phyloP scores from a whole-genome alignment of 2,888 invertebrate species.

The Lepeophtheirus nordmannii region DNA sequence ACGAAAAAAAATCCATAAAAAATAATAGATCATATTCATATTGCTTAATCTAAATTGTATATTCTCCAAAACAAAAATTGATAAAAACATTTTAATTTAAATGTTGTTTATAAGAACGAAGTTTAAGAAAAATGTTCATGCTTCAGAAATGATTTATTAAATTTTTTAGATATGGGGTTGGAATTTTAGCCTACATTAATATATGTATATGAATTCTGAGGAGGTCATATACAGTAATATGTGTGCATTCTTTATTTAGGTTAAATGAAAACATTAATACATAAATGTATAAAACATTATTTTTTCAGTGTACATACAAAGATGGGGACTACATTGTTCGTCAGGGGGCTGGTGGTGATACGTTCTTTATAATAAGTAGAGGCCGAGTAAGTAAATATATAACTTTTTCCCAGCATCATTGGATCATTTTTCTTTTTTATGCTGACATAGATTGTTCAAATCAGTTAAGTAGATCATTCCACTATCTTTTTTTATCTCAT shows the following conservation, averaged over 20 bases:
- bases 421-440: neutral
- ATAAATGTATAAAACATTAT: neutral
- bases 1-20: too few relatives aligned
- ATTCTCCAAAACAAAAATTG: too few relatives aligned
- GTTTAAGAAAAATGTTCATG: slow-evolving; percentile 6
- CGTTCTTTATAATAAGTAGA: slow-evolving; percentile 75
- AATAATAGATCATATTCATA: too few relatives aligned
- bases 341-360: slow-evolving; percentile 72
- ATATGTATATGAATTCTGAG: neutral
- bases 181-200: too few relatives aligned
- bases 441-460: neutral
- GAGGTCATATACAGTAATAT: neutral
- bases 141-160: slow-evolving; percentile 11
- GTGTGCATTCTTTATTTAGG: neutral
- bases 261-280: neutral
- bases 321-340: slow-evolving; percentile 60
- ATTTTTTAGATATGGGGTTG: too few relatives aligned
- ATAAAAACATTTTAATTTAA: too few relatives aligned
- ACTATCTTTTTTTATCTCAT: neutral
- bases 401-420: slow-evolving; percentile 32
- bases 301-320: slow-evolving; percentile 29
- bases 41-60: too few relatives aligned
- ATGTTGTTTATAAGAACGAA: too few relatives aligned
- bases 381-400: slow-evolving; percentile 46
- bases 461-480: neutral